Evolutionary conservation across 2,797 vertebrate species (phyloP).

Genomic region (Mormyrops attenuatus): DNA sequence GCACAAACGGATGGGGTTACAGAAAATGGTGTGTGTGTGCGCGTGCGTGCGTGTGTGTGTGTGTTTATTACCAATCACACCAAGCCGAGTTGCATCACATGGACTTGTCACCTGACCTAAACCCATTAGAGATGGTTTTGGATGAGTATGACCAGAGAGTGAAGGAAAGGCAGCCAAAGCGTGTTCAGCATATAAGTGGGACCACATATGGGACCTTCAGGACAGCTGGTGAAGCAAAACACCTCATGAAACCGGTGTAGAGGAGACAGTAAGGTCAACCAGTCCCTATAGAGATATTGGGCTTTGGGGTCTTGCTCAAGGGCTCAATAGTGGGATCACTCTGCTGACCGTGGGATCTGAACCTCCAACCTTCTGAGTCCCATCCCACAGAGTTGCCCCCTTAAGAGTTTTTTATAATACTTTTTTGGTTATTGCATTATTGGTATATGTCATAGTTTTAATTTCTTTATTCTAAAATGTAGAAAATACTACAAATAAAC

Average conservation of each 20-base stretch:
- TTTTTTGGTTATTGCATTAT: too few species aligned
- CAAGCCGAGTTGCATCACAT: not conserved
- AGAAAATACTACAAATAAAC: too few species aligned
- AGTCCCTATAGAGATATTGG: not conserved
- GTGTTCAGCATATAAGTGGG: not conserved
- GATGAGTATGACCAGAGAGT: not conserved
- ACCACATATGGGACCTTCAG: not conserved
- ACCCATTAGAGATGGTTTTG: not conserved
- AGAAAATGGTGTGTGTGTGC: too few species aligned
- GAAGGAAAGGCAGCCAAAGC: not conserved
- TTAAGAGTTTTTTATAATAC: too few species aligned
- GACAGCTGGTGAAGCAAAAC: not conserved
- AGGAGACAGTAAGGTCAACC: not conserved
- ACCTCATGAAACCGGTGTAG: too few species aligned
- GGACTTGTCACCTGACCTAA: not conserved
- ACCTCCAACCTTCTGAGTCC: not conserved
- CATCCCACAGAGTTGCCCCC: not conserved
- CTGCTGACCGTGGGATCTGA: not conserved
- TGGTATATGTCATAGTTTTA: too few species aligned
- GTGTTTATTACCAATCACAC: not conserved
- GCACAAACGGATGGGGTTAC: not conserved
- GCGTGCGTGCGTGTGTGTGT: too few species aligned
- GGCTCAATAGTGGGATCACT: too few species aligned
- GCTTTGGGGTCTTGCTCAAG: too few species aligned
- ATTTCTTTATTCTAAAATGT: too few species aligned